Base-by-base conservation (phyloP, 2,113 vertebrate species). In the Chiloscyllium plagiosum region DNA sequence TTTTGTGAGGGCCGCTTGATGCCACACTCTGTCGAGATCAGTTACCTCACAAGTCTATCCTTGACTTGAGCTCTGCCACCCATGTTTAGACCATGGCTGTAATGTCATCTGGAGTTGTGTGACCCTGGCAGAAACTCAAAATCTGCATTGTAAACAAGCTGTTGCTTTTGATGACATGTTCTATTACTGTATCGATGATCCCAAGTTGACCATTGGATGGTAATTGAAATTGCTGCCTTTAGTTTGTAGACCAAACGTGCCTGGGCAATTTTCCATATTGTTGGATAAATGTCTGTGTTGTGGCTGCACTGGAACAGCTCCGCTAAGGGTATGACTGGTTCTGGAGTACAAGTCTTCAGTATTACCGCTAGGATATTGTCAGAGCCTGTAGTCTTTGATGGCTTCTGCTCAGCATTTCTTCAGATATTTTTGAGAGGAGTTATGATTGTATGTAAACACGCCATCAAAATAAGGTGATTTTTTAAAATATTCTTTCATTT, bases 401-500 rank as follows among this genome's bases (percentile, higher is more conserved):
- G 6, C 47, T 87, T 87, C 4, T 90, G 92, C 33, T 68, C 92
- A 12, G 65, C 66, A 72, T 68, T 69, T 70, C 37, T 95, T 56
- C 24, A 50, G 3, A 24, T 22, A 24, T 95, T 24, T 29, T 22
- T 92, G 86, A 92, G 26, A 66, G 22, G 89, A 17, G 70, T 42
- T 95, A 42, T 70, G 68, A 50, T 95, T 70, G 19, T 70, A 5
- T 69, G 68, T 68, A 95, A 29, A 70, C 12, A 94, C 3, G 6
- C 2, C 0, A 24, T n/a, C 37, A 10, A 69, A 94, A 94, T 65
- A 13, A 56, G 22, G 17, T 93, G 19, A 65, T 22, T 68, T 37
- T 89, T 90, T 47, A 47, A 90, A 89, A 29, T 52, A 17, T 70
- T 95, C 95, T 96, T 90, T 95, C 94, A 96, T 96, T 65, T 96